Conservation (phyloP, 2,113 vertebrate genomes). For the Maylandia zebra region DNA sequence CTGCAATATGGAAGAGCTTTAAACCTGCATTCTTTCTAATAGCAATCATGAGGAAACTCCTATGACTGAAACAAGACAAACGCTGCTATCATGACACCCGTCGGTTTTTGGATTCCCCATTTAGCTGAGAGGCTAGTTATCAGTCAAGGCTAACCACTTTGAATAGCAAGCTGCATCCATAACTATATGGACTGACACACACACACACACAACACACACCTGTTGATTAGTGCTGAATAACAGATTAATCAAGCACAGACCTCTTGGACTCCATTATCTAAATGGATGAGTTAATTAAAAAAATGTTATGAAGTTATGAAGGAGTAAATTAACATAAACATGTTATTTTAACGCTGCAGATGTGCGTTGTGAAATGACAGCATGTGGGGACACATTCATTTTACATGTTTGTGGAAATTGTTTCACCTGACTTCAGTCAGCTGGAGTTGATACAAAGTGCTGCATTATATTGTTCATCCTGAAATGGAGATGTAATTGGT, state of each 20-base stretch:
- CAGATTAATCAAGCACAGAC: not conserved
- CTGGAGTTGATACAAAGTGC: not conserved
- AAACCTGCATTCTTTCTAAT: not conserved
- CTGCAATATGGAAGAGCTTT: not conserved
- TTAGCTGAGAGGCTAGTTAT: not conserved
- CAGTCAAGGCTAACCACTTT: fast-evolving
- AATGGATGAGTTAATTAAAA: not conserved
- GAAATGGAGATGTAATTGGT: not conserved
- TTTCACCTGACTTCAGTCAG: not conserved
- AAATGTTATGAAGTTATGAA: not conserved
- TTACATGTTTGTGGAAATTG: not conserved
- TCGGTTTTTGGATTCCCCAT: not conserved
- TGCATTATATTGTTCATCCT: not conserved
- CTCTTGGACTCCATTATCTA: not conserved
- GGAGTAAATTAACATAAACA: not conserved
- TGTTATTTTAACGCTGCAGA: not conserved
- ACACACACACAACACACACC: not conserved
- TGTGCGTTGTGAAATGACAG: not conserved
- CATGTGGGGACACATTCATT: not conserved
- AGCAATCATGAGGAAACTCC: not conserved
- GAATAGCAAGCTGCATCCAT: not conserved
- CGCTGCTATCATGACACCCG: not conserved
- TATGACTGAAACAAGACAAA: not conserved
- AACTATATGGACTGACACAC: not conserved
- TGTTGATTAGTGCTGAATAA: not conserved